Evolutionary conservation across 2,888 invertebrate genomes (phyloP), one percentile per base, ranked within the genome.

Genomic region (Tupiocoris notatus): DNA sequence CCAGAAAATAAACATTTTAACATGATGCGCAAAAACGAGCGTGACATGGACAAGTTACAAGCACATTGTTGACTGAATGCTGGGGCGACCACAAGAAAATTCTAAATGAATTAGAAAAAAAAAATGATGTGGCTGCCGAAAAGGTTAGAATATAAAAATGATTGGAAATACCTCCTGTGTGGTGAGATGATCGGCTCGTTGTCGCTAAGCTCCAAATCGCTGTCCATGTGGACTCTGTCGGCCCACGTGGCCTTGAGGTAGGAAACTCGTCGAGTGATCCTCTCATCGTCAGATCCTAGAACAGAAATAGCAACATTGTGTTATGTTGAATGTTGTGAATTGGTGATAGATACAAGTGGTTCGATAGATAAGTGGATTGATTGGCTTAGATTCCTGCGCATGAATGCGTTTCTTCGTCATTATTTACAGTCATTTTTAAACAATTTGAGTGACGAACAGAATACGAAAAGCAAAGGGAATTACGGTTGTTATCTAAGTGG

Each of bases 191-290:
- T 83, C 6, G 84, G 82, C 81, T 91, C 91, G 1, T 87, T 86
- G 79, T 91, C 90, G 80, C 87, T 87, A 79, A 85, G 82, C 75
- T 88, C 88, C 66, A 87, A 83, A 81, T 91, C 91, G 82, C 90
- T 90, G 82, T 93, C 92, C 80, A 91, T 86, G 81, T 90, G 89
- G 85, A 91, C 87, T 78, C 90, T 86, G 82, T 92, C 92, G 79
- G 91, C 91, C 88, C 92, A 93, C 9, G 96, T 96, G 61, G 96
- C 96, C 86, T 94, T 94, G 80, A 96, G 86, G 86, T 97, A 97
- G n/a, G 96, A 96, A 80, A 95, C 94, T 81, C 96, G 88, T 81
- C 96, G 89, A 85, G 92, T 93, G 22, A 91, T 90, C 80, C 94
- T 89, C 82, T 95, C 94, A 83, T 96, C 95, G 83, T 93, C 93